A percentile compares a stretch with the other conserved stretches of the same genome.
phyloP scores from a whole-genome alignment of 2,888 invertebrate species.

The Sphaerophoria taeniata region DNA sequence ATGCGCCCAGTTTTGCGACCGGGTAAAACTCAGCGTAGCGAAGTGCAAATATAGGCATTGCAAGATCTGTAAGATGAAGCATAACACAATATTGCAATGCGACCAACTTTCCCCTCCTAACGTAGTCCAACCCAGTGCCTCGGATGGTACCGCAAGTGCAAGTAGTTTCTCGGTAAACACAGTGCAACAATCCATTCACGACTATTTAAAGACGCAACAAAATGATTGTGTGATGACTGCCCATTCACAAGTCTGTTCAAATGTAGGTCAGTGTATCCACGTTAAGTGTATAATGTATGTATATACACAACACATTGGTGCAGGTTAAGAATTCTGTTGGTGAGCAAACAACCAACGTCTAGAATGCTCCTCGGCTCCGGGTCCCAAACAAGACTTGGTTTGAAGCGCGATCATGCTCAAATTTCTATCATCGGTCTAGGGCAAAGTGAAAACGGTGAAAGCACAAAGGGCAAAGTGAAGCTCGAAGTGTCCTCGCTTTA shows the following conservation, averaged over 20 bases:
- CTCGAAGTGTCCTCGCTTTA: not conserved
- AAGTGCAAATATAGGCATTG: slow-evolving; percentile 36
- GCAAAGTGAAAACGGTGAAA: not conserved
- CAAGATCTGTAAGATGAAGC: slow-evolving; percentile 25
- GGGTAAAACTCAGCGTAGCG: not conserved
- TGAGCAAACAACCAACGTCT: slow-evolving; percentile 2
- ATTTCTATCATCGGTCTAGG: not conserved
- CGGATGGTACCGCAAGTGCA: not conserved
- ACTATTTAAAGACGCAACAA: too few relatives aligned
- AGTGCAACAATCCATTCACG: slow-evolving; percentile 3
- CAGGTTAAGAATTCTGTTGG: not conserved
- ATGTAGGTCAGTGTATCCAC: too few relatives aligned
- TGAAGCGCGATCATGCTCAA: not conserved
- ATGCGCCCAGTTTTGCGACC: not conserved
- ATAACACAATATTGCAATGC: slow-evolving; percentile 37
- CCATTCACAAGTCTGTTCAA: too few relatives aligned
- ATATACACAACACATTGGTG: too few relatives aligned
- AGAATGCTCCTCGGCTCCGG: not conserved
- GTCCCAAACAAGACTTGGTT: not conserved
- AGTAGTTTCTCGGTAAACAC: slow-evolving; percentile 3
- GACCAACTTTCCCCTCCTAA: not conserved
- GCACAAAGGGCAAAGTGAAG: not conserved
- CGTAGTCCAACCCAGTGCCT: slow-evolving; percentile 5
- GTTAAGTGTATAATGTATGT: too few relatives aligned
- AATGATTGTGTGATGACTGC: too few relatives aligned